Conservation (phyloP, 2,113 vertebrate species). For the Tretioscincus oriximinensis region DNA sequence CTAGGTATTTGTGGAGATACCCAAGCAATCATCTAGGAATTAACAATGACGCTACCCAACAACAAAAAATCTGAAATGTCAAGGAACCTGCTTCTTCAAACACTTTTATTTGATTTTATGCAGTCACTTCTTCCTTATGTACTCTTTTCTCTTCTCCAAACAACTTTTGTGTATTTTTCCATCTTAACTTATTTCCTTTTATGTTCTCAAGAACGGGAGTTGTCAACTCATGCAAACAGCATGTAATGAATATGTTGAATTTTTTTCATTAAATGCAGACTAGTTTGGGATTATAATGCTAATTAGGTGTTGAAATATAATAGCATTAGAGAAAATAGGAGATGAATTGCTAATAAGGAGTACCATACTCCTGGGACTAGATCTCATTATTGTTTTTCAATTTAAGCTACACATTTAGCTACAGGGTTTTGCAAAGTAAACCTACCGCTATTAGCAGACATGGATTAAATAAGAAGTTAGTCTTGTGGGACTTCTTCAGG, state of each 20-base stretch:
- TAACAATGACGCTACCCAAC: too few relatives aligned
- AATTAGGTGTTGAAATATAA: conserved; percentile 59
- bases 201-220: background rate
- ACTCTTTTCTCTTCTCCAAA: background rate
- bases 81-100: background rate
- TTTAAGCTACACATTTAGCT: conserved; percentile 31
- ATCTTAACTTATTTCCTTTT: background rate
- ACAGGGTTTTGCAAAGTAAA: conserved; percentile 20
- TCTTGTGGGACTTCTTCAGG: background rate
- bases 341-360: conserved; percentile 48
- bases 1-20: too few relatives aligned
- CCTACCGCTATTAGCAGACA: background rate
- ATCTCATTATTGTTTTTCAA: conserved; percentile 37
- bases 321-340: conserved; percentile 33
- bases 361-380: conserved; percentile 39
- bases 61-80: too few relatives aligned
- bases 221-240: background rate
- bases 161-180: background rate
- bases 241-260: conserved; percentile 30
- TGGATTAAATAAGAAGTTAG: conserved; percentile 9
- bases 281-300: conserved; percentile 51
- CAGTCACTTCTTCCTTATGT: background rate
- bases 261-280: conserved; percentile 50
- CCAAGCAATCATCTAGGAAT: too few relatives aligned
- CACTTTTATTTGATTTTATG: background rate